Percentiles rank a stretch among this genome's conserved stretches.
phyloP scores from a whole-genome alignment of 2,888 invertebrate species.

The Pterostichus niger region DNA sequence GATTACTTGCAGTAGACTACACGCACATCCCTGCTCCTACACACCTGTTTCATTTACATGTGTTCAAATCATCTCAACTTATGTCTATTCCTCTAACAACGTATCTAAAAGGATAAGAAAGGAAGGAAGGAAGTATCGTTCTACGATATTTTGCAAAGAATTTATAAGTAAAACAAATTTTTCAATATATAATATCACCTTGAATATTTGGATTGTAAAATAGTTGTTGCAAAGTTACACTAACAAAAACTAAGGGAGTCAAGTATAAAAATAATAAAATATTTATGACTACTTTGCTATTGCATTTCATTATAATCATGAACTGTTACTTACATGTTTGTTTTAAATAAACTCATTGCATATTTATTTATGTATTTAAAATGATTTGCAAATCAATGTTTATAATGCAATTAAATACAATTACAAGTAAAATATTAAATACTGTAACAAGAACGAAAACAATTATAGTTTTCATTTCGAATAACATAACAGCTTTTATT shows the following conservation, averaged over 20 bases:
- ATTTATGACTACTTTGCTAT: neutral
- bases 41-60: too few relatives aligned
- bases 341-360: neutral
- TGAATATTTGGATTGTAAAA: too few relatives aligned
- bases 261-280: neutral
- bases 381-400: conserved; percentile 13
- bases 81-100: too few relatives aligned
- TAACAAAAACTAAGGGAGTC: neutral
- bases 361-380: conserved; percentile 1
- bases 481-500: conserved; percentile 19
- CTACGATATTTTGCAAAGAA: too few relatives aligned
- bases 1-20: too few relatives aligned
- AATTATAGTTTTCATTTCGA: neutral
- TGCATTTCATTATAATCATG: conserved; percentile 7
- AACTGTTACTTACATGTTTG: conserved; percentile 2
- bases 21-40: too few relatives aligned
- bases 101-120: too few relatives aligned
- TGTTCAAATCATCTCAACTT: too few relatives aligned
- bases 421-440: conserved; percentile 26
- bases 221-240: neutral
- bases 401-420: conserved; percentile 34
- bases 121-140: too few relatives aligned
- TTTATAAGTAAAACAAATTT: too few relatives aligned
- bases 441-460: conserved; percentile 34
- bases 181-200: too few relatives aligned